phyloP scores from a whole-genome alignment of 2,888 invertebrate genomes.

The Periphyllus acericola region DNA sequence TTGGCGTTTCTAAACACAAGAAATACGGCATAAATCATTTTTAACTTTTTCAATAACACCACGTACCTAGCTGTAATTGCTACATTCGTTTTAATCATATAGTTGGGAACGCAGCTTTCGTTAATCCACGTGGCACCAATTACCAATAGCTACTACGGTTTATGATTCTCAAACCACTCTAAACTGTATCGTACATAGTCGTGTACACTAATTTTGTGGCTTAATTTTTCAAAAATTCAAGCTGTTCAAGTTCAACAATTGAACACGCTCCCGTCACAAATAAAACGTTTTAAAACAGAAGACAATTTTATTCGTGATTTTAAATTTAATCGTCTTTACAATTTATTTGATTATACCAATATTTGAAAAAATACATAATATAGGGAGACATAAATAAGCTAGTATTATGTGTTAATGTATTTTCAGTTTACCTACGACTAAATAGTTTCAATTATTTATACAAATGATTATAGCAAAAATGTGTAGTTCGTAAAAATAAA shows the following conservation, averaged over 20 bases:
- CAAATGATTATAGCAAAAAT: slow-evolving; percentile 44
- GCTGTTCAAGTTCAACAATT: too few relatives aligned
- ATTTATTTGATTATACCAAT: background rate
- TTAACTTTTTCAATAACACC: too few relatives aligned
- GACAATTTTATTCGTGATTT: background rate
- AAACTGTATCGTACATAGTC: too few relatives aligned
- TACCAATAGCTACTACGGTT: too few relatives aligned
- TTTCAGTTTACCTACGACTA: slow-evolving; percentile 28
- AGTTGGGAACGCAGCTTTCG: too few relatives aligned
- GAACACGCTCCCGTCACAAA: background rate
- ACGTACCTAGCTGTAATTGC: too few relatives aligned
- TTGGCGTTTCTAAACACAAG: background rate
- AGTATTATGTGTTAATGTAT: slow-evolving; percentile 45
- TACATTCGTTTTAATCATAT: too few relatives aligned
- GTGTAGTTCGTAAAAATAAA: slow-evolving; percentile 44
- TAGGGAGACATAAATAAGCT: background rate
- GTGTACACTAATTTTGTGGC: too few relatives aligned
- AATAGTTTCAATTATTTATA: slow-evolving; percentile 56
- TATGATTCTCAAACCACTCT: too few relatives aligned
- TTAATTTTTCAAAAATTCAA: too few relatives aligned
- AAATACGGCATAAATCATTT: background rate
- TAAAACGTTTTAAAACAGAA: background rate
- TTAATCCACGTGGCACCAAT: too few relatives aligned
- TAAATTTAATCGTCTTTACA: background rate
- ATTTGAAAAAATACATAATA: background rate